Evolutionary conservation across 2,113 vertebrate species (phyloP), one percentile per base, ranked within the genome.

Genomic region (Malurus alboscapulatus): DNA sequence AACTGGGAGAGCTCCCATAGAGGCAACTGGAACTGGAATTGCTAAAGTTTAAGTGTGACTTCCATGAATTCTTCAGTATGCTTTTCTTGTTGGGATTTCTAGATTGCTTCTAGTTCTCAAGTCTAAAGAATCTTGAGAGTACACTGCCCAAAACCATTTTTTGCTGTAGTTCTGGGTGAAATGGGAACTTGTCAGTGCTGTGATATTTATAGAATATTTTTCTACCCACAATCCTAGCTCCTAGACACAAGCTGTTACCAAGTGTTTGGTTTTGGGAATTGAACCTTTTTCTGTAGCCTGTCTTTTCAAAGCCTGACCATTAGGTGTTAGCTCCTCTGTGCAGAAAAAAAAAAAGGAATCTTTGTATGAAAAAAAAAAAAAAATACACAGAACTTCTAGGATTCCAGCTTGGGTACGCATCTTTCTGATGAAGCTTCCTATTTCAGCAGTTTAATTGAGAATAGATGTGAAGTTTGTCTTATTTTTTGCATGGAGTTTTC

Each of bases 211-310:
- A 95, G 94, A 78, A 45, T 85, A 82, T 92, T 93, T 95, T 92
- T 95, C 96, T 94, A 94, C 96, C 94, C 90, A 91, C 84, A 94
- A 75, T 92, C 82, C 93, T 62, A 87, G 67, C 80, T 93, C 68
- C 76, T 83, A 90, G 89, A 95, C 93, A 66, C 90, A 83, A 90
- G 93, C 93, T 91, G 94, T 93, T 95, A 91, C 74, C 87, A 68
- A 87, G 84, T 87, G 68, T 77, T 90, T 77, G 58, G 66, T 87
- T 95, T 88, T 84, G 75, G 94, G 94, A 91, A 92, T 3, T 77
- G 75, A 94, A 86, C 85, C 72, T 86, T 84, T 65, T 86, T 71
- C 53, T 55, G 44, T 63, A 91, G 75, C 58, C 45, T 95, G 66
- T 54, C 75, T 87, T 88, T 87, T 83, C 59, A 84, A 91, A 87